Evolutionary conservation across 2,113 vertebrate genomes (phyloP).

Genomic region (Actenoides lindsayi): DNA sequence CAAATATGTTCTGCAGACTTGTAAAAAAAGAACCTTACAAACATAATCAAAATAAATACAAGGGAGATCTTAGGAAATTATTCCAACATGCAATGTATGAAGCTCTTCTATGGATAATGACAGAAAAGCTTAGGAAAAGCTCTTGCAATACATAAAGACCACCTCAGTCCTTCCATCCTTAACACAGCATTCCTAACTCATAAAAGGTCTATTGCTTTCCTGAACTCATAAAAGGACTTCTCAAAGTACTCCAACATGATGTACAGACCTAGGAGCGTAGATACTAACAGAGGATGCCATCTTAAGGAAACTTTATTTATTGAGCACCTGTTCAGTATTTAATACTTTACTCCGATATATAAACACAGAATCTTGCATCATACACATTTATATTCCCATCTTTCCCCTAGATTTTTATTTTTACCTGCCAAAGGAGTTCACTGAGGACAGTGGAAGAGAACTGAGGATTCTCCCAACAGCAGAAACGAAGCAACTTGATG

Average conservation of each 20-base stretch:
- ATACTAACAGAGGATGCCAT: background rate
- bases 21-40: background rate
- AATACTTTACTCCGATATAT: background rate
- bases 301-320: background rate
- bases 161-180: background rate
- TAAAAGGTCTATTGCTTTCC: background rate
- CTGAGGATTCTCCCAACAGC: slow-evolving; percentile 99
- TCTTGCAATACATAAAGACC: background rate
- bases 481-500: slow-evolving; percentile 96
- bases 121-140: background rate
- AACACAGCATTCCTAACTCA: background rate
- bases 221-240: background rate
- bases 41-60: background rate
- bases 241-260: background rate
- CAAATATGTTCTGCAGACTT: background rate
- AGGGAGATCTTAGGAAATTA: background rate
- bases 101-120: background rate
- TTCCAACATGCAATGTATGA: background rate
- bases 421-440: slow-evolving; percentile 99
- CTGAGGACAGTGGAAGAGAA: slow-evolving; percentile 99
- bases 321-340: background rate
- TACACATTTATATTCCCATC: background rate
- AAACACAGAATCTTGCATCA: background rate
- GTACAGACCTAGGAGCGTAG: background rate
- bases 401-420: background rate